Percentiles rank a stretch among this genome's conserved stretches.
phyloP scores from a whole-genome alignment of 2,113 vertebrate species.

The Chaenocephalus aceratus region DNA sequence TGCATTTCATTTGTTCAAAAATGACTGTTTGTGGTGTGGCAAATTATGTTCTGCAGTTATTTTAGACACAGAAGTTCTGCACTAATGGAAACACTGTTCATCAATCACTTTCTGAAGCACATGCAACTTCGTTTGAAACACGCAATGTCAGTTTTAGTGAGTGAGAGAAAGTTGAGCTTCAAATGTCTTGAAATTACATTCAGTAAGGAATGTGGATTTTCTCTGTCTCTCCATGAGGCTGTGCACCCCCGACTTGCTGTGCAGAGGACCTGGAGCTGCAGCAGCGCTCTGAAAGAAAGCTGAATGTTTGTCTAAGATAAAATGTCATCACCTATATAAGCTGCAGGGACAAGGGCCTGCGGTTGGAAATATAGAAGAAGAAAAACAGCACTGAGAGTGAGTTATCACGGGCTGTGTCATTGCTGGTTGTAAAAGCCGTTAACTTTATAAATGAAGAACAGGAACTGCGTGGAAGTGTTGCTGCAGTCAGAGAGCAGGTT shows the following conservation, averaged over 20 bases:
- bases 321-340: conserved; percentile 69
- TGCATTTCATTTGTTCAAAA: not conserved
- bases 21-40: not conserved
- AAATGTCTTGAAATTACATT: not conserved
- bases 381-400: conserved; percentile 58
- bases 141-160: not conserved
- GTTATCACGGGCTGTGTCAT: conserved; percentile 61
- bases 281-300: conserved; percentile 49
- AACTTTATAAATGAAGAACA: conserved; percentile 61
- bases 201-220: not conserved
- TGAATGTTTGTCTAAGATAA: conserved; percentile 71
- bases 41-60: not conserved
- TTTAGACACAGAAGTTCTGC: not conserved
- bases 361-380: conserved; percentile 40
- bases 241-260: not conserved
- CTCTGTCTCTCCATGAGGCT: not conserved
- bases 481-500: conserved; percentile 58
- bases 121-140: not conserved
- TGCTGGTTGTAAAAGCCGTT: conserved; percentile 56
- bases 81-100: not conserved
- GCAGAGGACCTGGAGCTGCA: conserved; percentile 18
- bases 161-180: no score
- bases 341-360: conserved; percentile 26
- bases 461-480: conserved; percentile 34
- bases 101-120: not conserved